phyloP scores from a whole-genome alignment of 2,888 invertebrate species.

The Lepidonotus clava region DNA sequence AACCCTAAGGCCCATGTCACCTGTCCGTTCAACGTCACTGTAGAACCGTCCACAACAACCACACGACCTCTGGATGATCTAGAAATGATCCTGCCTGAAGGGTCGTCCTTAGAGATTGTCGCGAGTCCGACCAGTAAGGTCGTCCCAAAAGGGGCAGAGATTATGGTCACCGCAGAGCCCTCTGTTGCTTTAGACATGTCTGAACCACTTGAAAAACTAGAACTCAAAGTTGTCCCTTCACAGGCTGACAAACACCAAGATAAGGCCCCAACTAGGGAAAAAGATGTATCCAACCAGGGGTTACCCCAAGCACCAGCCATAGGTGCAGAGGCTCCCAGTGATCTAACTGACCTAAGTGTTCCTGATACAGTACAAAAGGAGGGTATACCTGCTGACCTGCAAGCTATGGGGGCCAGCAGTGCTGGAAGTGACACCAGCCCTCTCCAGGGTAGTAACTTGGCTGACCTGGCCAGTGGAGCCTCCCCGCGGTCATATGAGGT shows the following conservation, averaged over 20 bases:
- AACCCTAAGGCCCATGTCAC: not conserved
- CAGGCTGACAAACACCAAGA: not conserved
- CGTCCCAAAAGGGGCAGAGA: not conserved
- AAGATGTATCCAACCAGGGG: too few relatives aligned
- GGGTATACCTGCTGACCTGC: too few relatives aligned
- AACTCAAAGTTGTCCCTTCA: not conserved
- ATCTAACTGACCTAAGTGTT: conserved; percentile 33
- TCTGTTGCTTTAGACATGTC: not conserved
- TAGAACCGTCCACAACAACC: not conserved
- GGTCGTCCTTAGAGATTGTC: not conserved
- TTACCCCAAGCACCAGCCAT: too few relatives aligned
- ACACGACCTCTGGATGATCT: conserved; percentile 12
- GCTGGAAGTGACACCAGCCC: too few relatives aligned
- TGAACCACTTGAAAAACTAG: not conserved
- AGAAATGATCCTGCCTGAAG: conserved; percentile 9
- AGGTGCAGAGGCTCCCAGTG: not conserved
- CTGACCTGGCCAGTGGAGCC: too few relatives aligned
- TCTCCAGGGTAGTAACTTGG: too few relatives aligned
- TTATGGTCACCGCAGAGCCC: not conserved
- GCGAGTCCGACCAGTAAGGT: not conserved
- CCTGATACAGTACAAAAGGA: conserved; percentile 20
- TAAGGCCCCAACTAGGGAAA: too few relatives aligned
- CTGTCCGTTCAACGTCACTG: not conserved
- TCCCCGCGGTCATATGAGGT: too few relatives aligned
- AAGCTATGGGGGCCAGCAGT: too few relatives aligned